A percentile compares a stretch with the other conserved stretches of the same genome.
Conservation (phyloP, 2,113 vertebrate species). For the Percopsis transmontana region DNA sequence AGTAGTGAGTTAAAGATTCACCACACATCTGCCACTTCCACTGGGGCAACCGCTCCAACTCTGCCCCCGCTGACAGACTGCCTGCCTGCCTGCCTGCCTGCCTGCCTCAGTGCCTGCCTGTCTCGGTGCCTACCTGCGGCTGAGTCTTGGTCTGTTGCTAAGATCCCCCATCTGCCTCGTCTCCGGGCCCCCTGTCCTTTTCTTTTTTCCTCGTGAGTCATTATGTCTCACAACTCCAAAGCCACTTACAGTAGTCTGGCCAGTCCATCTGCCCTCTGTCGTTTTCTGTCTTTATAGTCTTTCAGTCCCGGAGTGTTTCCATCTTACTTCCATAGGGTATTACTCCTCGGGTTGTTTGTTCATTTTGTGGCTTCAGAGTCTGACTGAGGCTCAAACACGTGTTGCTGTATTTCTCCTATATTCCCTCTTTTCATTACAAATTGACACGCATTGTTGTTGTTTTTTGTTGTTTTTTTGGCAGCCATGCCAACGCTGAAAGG, state of each 20-base stretch:
- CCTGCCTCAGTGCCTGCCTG: slow-evolving; percentile 51
- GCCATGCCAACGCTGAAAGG: no score
- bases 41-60: slow-evolving; percentile 47
- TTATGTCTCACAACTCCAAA: slow-evolving; percentile 2
- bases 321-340: not conserved
- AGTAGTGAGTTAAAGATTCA: slow-evolving; percentile 80
- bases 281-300: not conserved
- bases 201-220: slow-evolving; percentile 10
- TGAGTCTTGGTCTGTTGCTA: slow-evolving; percentile 41
- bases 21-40: slow-evolving; percentile 79
- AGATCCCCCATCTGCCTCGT: slow-evolving; percentile 59
- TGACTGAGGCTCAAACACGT: no score
- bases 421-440: no score
- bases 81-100: slow-evolving; percentile 36
- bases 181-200: slow-evolving; percentile 16
- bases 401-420: no score
- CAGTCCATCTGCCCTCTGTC: not conserved
- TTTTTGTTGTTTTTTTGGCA: slow-evolving; percentile 10
- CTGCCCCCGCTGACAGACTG: slow-evolving; percentile 63
- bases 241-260: not conserved
- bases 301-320: not conserved
- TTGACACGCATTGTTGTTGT: no score
- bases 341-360: not conserved
- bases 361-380: no score
- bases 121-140: slow-evolving; percentile 52